phyloP scores from a whole-genome alignment of 2,888 invertebrate species.

The Panzeria rudis region DNA sequence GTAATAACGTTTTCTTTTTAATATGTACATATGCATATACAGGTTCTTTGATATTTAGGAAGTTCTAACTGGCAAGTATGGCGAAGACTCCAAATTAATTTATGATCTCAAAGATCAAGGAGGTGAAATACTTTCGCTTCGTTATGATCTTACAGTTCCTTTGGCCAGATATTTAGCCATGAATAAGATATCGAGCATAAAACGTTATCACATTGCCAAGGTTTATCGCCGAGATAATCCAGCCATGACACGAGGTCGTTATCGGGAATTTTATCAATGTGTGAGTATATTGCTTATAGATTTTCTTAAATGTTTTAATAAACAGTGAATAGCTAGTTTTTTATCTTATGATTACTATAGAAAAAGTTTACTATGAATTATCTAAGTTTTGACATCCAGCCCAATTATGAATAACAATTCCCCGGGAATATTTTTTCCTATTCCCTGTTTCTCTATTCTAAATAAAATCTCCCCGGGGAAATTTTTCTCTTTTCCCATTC shows the following conservation, averaged over 20 bases:
- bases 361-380: too few relatives aligned
- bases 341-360: too few relatives aligned
- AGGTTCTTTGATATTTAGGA: constrained; percentile 86
- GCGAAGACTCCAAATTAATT: constrained; percentile 99
- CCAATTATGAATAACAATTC: too few relatives aligned
- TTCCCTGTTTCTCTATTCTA: too few relatives aligned
- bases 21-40: background rate
- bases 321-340: too few relatives aligned
- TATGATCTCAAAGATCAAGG: constrained; percentile 99
- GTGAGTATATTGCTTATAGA: constrained; percentile 86
- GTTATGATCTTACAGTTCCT: constrained; percentile 99
- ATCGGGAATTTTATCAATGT: constrained; percentile 99
- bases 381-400: too few relatives aligned
- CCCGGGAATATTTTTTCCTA: too few relatives aligned
- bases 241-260: constrained; percentile 97
- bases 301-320: background rate
- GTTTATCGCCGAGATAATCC: constrained; percentile 99
- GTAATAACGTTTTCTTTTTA: constrained; percentile 83
- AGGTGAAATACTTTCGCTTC: constrained; percentile 96
- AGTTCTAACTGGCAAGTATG: constrained; percentile 99
- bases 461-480: too few relatives aligned
- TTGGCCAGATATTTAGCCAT: constrained; percentile 98
- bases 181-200: constrained; percentile 96
- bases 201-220: constrained; percentile 99
- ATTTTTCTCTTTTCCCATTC: too few relatives aligned